Evolutionary conservation across 2,888 invertebrate species (phyloP).

Genomic region (Rhingia rostrata): DNA sequence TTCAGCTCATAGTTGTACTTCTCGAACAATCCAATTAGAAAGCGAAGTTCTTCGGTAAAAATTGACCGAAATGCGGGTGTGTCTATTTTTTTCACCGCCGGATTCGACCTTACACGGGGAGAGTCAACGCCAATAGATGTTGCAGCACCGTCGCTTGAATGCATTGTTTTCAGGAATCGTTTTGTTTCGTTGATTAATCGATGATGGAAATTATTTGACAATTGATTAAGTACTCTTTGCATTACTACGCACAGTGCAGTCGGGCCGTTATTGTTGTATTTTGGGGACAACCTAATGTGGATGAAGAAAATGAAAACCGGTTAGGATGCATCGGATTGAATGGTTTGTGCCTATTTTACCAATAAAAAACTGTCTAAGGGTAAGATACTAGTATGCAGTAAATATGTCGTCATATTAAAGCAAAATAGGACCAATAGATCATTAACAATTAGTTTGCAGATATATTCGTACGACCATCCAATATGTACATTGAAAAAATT

Average conservation of each 20-base stretch:
- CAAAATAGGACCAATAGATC: no score
- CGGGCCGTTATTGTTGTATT: slow-evolving; percentile 9
- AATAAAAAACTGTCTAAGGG: slow-evolving; percentile 37
- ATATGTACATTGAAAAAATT: no score
- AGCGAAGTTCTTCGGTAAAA: slow-evolving; percentile 91
- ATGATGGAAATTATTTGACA: slow-evolving; percentile 54
- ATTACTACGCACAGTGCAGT: slow-evolving; percentile 50
- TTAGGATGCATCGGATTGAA: slow-evolving; percentile 57
- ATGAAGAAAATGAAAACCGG: slow-evolving; percentile 63
- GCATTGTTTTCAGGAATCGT: slow-evolving; percentile 53
- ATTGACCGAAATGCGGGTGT: slow-evolving; percentile 89
- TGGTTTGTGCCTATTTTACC: slow-evolving; percentile 31
- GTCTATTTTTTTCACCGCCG: slow-evolving; percentile 88
- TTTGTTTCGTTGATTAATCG: slow-evolving; percentile 51
- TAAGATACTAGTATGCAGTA: no score
- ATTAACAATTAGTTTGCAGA: no score
- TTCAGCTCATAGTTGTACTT: slow-evolving; percentile 93
- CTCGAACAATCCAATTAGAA: slow-evolving; percentile 89
- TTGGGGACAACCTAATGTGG: slow-evolving; percentile 61
- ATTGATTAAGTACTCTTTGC: slow-evolving; percentile 58
- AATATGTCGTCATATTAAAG: no score
- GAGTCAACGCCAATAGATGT: neutral
- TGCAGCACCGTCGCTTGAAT: slow-evolving; percentile 10
- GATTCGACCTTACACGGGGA: slow-evolving; percentile 84
- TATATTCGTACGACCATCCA: no score